A percentile compares a stretch with the other conserved stretches of the same genome.
Evolutionary conservation across 2,113 vertebrate genomes (phyloP).

Genomic region (Galbula dea): DNA sequence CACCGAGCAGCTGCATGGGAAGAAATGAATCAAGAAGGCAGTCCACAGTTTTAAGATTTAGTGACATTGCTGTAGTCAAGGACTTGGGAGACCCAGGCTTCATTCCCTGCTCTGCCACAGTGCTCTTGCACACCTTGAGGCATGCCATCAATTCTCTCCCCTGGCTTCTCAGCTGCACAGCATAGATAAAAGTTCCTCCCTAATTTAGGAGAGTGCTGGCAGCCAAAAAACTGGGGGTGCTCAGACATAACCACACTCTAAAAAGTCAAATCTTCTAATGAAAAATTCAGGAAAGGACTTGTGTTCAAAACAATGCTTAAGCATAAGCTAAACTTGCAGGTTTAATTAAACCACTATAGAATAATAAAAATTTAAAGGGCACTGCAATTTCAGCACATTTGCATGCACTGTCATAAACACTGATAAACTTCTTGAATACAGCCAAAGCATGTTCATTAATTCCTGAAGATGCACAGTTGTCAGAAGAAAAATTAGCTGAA

Average conservation of each 20-base stretch:
- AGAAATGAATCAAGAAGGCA: neutral
- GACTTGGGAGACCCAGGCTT: neutral
- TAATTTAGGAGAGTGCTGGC: neutral
- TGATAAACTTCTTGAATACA: neutral
- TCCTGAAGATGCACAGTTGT: neutral
- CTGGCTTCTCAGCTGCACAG: neutral
- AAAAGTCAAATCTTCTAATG: neutral
- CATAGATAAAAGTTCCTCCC: conserved; percentile 24
- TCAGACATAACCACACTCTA: neutral
- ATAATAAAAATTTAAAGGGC: neutral
- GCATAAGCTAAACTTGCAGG: neutral
- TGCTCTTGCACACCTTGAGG: neutral
- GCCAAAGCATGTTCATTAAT: neutral
- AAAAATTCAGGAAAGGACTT: neutral
- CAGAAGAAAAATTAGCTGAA: neutral
- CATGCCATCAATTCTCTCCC: neutral
- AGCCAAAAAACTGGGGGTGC: neutral
- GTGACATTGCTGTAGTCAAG: neutral
- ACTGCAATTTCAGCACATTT: neutral
- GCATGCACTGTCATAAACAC: neutral
- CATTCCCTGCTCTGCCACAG: neutral
- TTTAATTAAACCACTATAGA: neutral
- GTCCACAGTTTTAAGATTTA: neutral
- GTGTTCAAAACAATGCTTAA: neutral
- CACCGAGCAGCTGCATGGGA: neutral